A percentile compares a stretch with the other conserved stretches of the same genome.
These are phyloP conservation scores for Callaeas wilsoni DNA, from an alignment of 2,113 vertebrate species.

Conservation along the genomic window DNA sequence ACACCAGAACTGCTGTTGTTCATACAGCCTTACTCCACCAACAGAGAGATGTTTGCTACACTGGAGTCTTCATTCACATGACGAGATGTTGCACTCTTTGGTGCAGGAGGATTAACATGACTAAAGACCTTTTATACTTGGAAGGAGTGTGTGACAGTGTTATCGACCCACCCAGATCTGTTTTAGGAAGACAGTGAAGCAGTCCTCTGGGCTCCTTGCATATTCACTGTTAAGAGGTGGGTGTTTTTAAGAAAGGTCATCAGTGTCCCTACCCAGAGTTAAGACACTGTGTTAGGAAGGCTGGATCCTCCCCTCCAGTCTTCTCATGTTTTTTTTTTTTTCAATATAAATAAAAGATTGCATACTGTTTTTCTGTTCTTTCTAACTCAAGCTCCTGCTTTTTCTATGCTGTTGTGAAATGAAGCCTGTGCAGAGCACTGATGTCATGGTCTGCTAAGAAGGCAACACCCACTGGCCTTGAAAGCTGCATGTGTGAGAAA, in stretches of 20 bases:
- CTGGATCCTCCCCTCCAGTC: neutral
- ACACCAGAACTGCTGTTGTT: neutral
- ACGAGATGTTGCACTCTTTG: neutral
- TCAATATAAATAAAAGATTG: neutral
- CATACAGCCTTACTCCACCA: neutral
- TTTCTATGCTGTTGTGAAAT: neutral
- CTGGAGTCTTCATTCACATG: neutral
- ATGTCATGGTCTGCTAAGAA: neutral
- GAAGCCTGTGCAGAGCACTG: neutral
- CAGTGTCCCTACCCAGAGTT: neutral
- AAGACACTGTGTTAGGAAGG: neutral
- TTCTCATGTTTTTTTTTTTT: neutral
- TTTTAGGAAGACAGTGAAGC: neutral
- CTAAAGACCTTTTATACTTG: neutral
- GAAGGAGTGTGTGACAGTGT: fast-evolving
- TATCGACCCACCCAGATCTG: neutral
- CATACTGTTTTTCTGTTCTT: neutral
- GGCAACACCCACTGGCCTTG: neutral
- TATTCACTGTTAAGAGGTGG: neutral
- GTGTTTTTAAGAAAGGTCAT: neutral
- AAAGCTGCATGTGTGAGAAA: neutral
- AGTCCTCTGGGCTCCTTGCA: neutral
- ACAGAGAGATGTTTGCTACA: neutral
- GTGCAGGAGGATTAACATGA: neutral
- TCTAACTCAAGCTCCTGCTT: neutral